phyloP scores from a whole-genome alignment of 2,113 vertebrate genomes.

The Anhinga anhinga region DNA sequence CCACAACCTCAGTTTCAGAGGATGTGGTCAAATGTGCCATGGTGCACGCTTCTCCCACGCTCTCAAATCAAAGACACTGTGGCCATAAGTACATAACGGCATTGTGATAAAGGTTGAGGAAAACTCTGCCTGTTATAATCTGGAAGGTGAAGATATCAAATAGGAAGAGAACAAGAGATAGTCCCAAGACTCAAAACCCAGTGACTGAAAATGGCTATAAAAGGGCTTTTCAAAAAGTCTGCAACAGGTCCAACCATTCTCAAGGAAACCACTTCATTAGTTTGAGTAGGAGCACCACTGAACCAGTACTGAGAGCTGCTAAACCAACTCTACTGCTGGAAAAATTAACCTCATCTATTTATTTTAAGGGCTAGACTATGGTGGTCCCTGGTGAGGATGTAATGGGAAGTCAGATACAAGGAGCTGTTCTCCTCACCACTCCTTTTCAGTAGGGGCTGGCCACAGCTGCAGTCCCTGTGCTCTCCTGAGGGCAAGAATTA shows the following conservation, averaged over 20 bases:
- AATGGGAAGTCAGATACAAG: constrained; percentile 18
- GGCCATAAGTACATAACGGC: background rate
- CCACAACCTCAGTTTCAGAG: constrained; percentile 26
- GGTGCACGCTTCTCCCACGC: background rate
- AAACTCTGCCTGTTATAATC: background rate
- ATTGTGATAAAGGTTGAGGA: background rate
- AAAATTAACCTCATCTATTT: constrained; percentile 43
- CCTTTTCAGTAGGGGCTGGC: background rate
- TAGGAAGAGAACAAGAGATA: background rate
- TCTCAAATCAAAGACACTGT: background rate
- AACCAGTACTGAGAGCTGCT: background rate
- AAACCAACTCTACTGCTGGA: background rate
- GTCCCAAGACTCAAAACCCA: background rate
- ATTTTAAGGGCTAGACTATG: background rate
- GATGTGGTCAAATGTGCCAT: constrained; percentile 31
- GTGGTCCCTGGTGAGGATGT: constrained; percentile 21
- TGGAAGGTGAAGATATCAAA: constrained; percentile 2
- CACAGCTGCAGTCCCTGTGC: constrained; percentile 21
- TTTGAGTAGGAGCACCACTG: background rate
- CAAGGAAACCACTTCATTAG: background rate
- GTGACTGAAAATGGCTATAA: background rate
- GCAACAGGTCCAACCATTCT: background rate
- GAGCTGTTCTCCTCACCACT: constrained; percentile 10
- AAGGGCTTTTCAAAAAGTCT: background rate
- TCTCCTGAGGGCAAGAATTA: constrained; percentile 58